Percentiles rank a stretch among this genome's conserved stretches.
phyloP scores from a whole-genome alignment of 2,888 invertebrate species.

The Schizotus pectinicornis region DNA sequence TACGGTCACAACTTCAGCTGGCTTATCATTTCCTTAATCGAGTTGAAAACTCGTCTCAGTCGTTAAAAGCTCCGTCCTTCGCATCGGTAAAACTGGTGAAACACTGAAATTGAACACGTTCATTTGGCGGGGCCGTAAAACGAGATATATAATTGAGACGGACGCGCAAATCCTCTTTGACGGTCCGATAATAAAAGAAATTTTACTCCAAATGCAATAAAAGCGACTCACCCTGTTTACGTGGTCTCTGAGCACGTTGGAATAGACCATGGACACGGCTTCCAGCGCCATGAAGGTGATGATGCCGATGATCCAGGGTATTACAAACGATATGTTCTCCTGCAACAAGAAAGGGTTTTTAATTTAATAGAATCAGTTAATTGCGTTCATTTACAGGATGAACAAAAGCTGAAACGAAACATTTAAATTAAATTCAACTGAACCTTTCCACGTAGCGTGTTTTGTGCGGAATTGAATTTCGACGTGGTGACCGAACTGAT shows the following conservation, averaged over 20 bases:
- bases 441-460: slow-evolving; percentile 1
- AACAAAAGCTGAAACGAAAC: slow-evolving; percentile 6
- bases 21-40: neutral
- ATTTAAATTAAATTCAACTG: slow-evolving; percentile 17
- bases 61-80: too few relatives aligned
- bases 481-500: neutral
- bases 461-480: neutral
- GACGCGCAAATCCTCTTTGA: slow-evolving; percentile 4
- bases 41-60: neutral
- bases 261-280: slow-evolving; percentile 82
- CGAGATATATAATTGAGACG: neutral
- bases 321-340: slow-evolving; percentile 77
- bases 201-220: too few relatives aligned
- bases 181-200: neutral
- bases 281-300: slow-evolving; percentile 82
- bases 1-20: too few relatives aligned
- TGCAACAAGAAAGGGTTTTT: slow-evolving; percentile 55
- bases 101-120: too few relatives aligned
- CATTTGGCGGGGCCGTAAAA: neutral
- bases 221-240: slow-evolving; percentile 73
- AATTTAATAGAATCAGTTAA: slow-evolving; percentile 4
- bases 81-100: too few relatives aligned
- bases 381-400: slow-evolving; percentile 3
- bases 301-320: slow-evolving; percentile 81
- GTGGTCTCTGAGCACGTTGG: slow-evolving; percentile 81